Evolutionary conservation across 2,113 vertebrate genomes (phyloP).

Genomic region (Muntiacus reevesi): DNA sequence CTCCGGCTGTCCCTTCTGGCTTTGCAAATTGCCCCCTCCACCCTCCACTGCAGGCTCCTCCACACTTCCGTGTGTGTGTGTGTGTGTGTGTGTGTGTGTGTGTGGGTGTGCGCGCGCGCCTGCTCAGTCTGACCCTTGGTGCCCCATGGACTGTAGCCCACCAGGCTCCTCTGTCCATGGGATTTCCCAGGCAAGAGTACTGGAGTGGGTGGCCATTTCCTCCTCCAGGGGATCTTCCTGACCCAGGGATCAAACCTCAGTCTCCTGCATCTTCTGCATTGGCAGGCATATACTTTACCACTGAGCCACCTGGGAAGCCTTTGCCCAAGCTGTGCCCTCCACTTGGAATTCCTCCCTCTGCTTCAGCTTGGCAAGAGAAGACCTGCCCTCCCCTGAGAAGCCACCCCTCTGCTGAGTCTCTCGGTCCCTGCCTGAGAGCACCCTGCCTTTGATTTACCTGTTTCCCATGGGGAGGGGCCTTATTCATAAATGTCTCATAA

Average conservation of each 20-base stretch:
- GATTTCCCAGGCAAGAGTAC: neutral
- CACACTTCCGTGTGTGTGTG: fast-evolving
- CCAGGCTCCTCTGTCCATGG: neutral
- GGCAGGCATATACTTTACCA: neutral
- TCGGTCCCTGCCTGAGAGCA: neutral
- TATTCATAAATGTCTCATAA: neutral
- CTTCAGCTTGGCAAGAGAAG: neutral
- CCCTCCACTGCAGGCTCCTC: neutral
- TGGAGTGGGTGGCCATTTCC: neutral
- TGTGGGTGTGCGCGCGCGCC: fast-evolving
- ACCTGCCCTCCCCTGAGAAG: neutral
- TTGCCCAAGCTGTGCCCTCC: neutral
- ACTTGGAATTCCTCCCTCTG: neutral
- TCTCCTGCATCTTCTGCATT: neutral
- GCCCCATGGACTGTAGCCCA: neutral
- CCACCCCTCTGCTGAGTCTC: neutral
- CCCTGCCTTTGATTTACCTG: neutral
- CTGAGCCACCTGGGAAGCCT: neutral
- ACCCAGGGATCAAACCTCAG: neutral
- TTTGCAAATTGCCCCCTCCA: neutral
- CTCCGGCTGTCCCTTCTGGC: neutral
- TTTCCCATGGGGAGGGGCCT: neutral
- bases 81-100: too few species aligned
- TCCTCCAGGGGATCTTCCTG: neutral
- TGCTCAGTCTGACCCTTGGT: neutral